Evolutionary conservation across 2,888 invertebrate genomes (phyloP), one percentile per base, ranked within the genome.

Genomic region (Odontocerum albicorne): DNA sequence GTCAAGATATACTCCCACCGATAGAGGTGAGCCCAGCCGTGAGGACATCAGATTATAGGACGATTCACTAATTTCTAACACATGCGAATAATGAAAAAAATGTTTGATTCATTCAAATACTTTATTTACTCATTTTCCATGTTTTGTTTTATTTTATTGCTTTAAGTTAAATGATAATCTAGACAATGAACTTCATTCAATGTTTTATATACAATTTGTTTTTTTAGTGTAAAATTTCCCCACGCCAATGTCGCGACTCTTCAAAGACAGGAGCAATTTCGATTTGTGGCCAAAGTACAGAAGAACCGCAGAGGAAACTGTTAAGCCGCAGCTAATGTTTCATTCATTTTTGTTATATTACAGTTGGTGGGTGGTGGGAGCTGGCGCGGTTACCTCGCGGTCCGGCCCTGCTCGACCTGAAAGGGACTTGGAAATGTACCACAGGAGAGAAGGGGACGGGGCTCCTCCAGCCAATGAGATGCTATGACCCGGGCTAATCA

Each of bases 401-500:
- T 12, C 47, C 54, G 42, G 36, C 49, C 22, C 32, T 36, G 39
- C 42, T 52, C 38, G 46, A 55, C 55, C 35, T 42, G 59, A 55
- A 45, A 52, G 60, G 52, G 59, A 60, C 53, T 49, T 39, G 20
- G 42, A 16, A 7, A 42, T 4, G 8, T n/a, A 38, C 43, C 27
- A 16, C 32, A 35, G 38, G 6, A 39, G 44, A 49, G 20, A 22
- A 27, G 19, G 42, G 36, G 31, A 36, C 27, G 13, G 13, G 2
- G 21, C 10, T 35, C 39, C 49, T 22, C 43, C 36, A 45, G 67
- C 70, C 71, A 74, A 71, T 71, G 69, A 66, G 70, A 76, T 72
- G 66, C 76, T 67, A 70, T 69, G 74, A 75, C 73, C 75, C 72
- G 70, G 64, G 42, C 40, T 67, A 68, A 71, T 57, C n/a, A n/a